phyloP scores from a whole-genome alignment of 2,113 vertebrate species.

The Loxodonta africana region DNA sequence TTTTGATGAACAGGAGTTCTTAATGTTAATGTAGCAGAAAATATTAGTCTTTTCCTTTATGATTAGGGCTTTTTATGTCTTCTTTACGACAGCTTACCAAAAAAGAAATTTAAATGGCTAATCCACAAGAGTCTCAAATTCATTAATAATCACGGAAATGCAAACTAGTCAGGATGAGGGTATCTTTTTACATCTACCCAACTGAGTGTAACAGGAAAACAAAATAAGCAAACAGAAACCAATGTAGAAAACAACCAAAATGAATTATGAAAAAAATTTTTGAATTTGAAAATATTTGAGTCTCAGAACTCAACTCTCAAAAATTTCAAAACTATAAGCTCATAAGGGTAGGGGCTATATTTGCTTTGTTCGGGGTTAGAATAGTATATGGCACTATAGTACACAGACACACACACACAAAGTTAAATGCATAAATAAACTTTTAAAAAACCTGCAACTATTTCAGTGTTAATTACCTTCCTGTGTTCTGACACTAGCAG shows the following conservation, averaged over 20 bases:
- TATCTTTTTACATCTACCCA: background rate
- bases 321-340: slow-evolving; percentile 36
- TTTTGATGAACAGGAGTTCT: background rate
- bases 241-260: background rate
- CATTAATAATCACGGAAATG: background rate
- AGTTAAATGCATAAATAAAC: background rate
- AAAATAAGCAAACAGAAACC: background rate
- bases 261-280: background rate
- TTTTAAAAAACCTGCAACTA: background rate
- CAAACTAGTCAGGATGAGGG: background rate
- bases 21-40: slow-evolving; percentile 2
- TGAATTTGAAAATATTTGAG: slow-evolving; percentile 1
- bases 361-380: slow-evolving; percentile 7
- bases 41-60: slow-evolving; percentile 7
- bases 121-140: slow-evolving; percentile 28
- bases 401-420: background rate
- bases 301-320: slow-evolving; percentile 49
- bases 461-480: slow-evolving; percentile 90
- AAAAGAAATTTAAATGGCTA: background rate
- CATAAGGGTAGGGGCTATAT: background rate
- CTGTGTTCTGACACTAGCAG: slow-evolving; percentile 95
- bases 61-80: background rate
- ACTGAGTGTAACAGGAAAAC: background rate
- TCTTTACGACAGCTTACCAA: slow-evolving; percentile 6
- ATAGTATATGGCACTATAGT: background rate